Evolutionary conservation across 2,797 vertebrate species (phyloP), one percentile per base, ranked within the genome.

Genomic region (Thaleichthys pacificus): DNA sequence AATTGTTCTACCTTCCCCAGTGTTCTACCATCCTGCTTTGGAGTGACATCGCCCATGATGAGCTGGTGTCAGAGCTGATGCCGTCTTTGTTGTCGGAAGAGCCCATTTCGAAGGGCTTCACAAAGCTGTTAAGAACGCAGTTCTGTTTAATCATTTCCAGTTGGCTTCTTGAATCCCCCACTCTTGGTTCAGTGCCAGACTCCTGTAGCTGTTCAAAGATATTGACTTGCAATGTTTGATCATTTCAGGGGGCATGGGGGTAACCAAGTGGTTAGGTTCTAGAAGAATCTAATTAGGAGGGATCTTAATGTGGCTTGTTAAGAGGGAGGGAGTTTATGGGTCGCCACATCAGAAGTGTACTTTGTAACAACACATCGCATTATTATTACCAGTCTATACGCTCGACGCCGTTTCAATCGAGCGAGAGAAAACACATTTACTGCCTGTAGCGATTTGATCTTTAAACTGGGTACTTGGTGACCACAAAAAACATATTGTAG

Each of bases 231-330:
- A 64, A 64, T 42, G 32, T 38, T 64, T 22, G 32, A 64, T 64
- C 0, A 64, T 11, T 42, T 38, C 62, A 64, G 32, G 1, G 61
- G 15, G 9, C 17, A n/a, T 64, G 62, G 38, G 30, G 22, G 7
- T 24, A 61, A 1, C 12, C 58, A 61, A n/a, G n/a, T n/a, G n/a
- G n/a, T n/a, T n/a, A 64, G 9, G 22, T 42, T 64, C 62, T 35
- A 35, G 32, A 64, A 22, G 21, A 64, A 64, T 64, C 62, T 5
- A 21, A 64, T 64, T 64, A 64, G 62, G 62, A 22, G 28, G 12
- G 62, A 47, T 64, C n/a, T 64, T 38, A 17, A 64, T 35, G 38
- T 35, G 62, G 62, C 62, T 7, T 32, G 30, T 64, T 63, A 32
- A n/a, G 8, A 19, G 1, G 3, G 35, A 14, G 4, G 21, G 30